Conservation (phyloP, 2,113 vertebrate species). For the Panthera leo region DNA sequence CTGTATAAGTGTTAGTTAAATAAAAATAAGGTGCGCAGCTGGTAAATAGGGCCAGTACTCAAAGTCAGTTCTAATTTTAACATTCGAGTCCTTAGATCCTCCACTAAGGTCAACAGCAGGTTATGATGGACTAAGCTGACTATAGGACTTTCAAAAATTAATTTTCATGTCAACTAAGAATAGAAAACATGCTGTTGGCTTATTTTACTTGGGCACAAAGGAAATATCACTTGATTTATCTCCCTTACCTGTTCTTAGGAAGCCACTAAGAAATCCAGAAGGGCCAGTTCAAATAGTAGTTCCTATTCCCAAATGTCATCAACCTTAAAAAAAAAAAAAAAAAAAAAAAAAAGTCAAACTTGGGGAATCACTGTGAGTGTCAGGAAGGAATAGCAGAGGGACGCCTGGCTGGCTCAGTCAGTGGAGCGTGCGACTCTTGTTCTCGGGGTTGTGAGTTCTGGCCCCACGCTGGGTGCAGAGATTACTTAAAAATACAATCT, state of each 20-base stretch:
- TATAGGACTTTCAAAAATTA: constrained; percentile 29
- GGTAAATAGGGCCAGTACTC: constrained; percentile 43
- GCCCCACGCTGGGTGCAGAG: not conserved
- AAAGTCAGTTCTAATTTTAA: constrained; percentile 68
- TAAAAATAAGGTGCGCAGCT: constrained; percentile 61
- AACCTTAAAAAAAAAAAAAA: not conserved
- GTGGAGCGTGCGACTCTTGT: not conserved
- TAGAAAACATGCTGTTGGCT: constrained; percentile 36
- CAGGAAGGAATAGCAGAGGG: not conserved
- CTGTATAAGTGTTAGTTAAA: constrained; percentile 59
- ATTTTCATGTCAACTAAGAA: constrained; percentile 62
- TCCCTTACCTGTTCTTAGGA: constrained; percentile 47
- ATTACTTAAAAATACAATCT: not conserved
- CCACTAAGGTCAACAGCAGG: constrained; percentile 60
- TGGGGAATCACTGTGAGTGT: not conserved
- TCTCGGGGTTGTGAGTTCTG: not conserved
- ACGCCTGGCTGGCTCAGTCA: not conserved
- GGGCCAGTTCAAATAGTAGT: constrained; percentile 45
- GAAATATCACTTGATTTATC: not conserved
- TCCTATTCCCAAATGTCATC: not conserved
- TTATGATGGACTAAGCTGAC: not conserved
- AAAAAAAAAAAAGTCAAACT: not conserved
- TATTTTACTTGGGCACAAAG: not conserved
- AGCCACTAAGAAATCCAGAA: constrained; percentile 54
- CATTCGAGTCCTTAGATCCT: not conserved